A percentile compares a stretch with the other conserved stretches of the same genome.
phyloP scores from a whole-genome alignment of 2,113 vertebrate species.

The Eudyptes chrysolophus region DNA sequence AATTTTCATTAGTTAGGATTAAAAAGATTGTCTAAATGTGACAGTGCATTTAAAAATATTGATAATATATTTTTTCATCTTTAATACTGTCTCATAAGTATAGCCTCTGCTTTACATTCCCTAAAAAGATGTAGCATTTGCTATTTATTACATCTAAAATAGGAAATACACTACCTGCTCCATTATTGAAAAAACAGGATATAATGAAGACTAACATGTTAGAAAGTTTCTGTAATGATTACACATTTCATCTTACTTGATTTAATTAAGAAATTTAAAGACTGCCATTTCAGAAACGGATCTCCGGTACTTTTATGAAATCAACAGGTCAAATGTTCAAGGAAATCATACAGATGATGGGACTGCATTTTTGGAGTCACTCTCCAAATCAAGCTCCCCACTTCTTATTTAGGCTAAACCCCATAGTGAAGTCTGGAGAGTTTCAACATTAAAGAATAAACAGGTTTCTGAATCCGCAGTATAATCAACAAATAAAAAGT shows the following conservation, averaged over 20 bases:
- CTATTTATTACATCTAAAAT: background rate
- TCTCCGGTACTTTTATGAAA: background rate
- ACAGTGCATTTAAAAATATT: background rate
- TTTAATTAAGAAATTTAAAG: background rate
- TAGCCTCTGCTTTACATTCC: background rate
- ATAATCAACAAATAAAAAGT: background rate
- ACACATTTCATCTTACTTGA: constrained; percentile 4
- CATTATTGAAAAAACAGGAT: background rate
- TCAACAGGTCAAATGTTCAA: background rate
- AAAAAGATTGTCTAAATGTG: background rate
- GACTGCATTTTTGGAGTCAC: background rate
- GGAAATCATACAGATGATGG: background rate
- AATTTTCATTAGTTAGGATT: background rate
- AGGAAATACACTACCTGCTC: background rate
- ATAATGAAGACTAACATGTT: background rate
- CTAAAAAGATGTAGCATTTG: background rate
- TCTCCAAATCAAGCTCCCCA: too few relatives aligned
- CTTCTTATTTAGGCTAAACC: background rate
- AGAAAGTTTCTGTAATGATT: background rate
- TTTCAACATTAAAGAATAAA: too few relatives aligned
- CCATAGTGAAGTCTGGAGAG: background rate
- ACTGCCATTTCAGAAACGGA: background rate
- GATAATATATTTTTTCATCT: background rate
- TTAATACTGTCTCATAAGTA: background rate
- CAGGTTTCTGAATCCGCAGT: background rate